Evolutionary conservation across 2,113 vertebrate species (phyloP).

Genomic region (Lonchura striata): DNA sequence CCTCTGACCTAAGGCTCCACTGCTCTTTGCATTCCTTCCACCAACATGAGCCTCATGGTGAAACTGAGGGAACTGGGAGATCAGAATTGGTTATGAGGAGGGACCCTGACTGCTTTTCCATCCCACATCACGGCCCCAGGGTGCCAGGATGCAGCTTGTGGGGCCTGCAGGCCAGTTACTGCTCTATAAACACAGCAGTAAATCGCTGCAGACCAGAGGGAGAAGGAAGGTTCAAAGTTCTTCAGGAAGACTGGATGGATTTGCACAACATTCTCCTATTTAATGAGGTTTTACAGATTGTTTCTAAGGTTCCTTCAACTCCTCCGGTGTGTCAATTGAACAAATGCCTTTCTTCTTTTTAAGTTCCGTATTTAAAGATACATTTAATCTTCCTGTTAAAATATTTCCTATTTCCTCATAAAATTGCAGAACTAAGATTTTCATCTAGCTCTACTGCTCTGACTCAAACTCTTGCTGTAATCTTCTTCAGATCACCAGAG

Average conservation of each 20-base stretch:
- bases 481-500: conserved; percentile 13
- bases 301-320: conserved; percentile 14
- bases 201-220: neutral
- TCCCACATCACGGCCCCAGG: accelerated
- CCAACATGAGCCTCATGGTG: accelerated
- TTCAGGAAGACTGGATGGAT: neutral
- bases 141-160: neutral
- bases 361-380: neutral
- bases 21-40: neutral
- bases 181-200: neutral
- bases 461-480: neutral
- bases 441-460: neutral
- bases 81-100: neutral
- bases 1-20: neutral
- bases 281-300: conserved; percentile 20
- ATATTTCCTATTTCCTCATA: neutral
- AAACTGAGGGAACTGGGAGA: neutral
- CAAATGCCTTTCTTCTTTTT: conserved; percentile 9
- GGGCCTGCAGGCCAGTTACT: neutral
- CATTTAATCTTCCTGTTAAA: conserved; percentile 30
- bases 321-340: neutral
- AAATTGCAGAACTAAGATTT: conserved; percentile 8
- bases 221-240: neutral
- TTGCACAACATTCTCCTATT: neutral
- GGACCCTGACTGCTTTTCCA: neutral